Evolutionary conservation across 2,888 invertebrate genomes (phyloP), one percentile per base, ranked within the genome.

Genomic region (Branchellion lobata): DNA sequence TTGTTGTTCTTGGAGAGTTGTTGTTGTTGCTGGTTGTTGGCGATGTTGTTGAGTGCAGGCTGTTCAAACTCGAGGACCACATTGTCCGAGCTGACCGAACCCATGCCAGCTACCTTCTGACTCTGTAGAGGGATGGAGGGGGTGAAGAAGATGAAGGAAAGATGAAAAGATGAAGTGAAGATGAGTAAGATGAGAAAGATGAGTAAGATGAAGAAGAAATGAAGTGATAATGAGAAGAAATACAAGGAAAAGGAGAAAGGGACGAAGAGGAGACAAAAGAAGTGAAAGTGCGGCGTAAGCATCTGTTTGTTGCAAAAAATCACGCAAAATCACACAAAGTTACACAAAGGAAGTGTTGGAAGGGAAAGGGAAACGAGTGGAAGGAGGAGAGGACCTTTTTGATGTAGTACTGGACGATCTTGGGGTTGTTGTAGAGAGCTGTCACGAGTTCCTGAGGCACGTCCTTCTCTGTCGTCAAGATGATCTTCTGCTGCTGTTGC

Each of bases 401-500:
- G 40, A 77, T 61, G 65, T 18, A 36, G 36, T 53, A 53, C 27
- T 77, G 77, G 5, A 69, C 34, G 69, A 77, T 57, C 5, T 65
- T 31, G n/a, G 77, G 65, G 53, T 77, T 77, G 40, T 77, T 77
- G 33, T 77, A 31, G 29, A 77, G 36, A 11, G 47, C 73, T 3
- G 29, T 73, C 21, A 73, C 34, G 5, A 77, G 65, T 33, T 77
- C 57, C 27, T 61, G 77, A 18, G 61, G 61, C 21, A 57, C 61
- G 24, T 57, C 61, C 61, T 57, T 57, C 61, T 57, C 61, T 18
- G 61, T 57, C 3, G 75, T 27, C 47, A 75, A 53, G 47, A 75
- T 24, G 57, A 75, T 51, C 33, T 75, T 36, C 53, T 75, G 75
- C 53, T 75, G 75, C 51, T 73, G 73, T 47, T 73, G 69, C 29